Evolutionary conservation across 2,113 vertebrate species (phyloP).

Genomic region (Oreocharis arfaki): DNA sequence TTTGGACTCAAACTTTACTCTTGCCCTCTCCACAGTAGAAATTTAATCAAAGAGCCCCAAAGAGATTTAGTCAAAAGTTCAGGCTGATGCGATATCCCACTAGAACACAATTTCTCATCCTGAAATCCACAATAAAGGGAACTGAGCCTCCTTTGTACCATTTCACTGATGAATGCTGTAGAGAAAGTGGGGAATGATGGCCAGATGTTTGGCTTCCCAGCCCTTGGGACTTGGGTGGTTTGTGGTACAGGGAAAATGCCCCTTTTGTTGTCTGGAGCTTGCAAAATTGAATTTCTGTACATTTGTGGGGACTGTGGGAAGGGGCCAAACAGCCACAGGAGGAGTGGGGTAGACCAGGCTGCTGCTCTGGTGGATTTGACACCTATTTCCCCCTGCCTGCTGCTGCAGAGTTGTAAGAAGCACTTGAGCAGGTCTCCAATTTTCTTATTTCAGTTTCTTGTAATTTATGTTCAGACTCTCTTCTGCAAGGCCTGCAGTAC

Average conservation of each 20-base stretch:
- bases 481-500: background rate
- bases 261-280: background rate
- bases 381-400: background rate
- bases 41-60: background rate
- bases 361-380: background rate
- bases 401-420: background rate
- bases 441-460: background rate
- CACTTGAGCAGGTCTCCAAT: background rate
- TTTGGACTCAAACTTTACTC: background rate
- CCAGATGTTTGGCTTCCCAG: background rate
- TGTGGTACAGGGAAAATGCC: background rate
- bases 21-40: background rate
- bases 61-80: background rate
- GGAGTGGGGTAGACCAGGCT: background rate
- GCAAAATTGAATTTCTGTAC: background rate
- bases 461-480: background rate
- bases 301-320: background rate
- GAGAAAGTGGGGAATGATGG: background rate
- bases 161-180: background rate
- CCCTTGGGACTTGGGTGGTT: background rate
- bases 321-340: background rate
- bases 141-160: background rate
- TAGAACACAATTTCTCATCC: background rate
- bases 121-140: background rate
- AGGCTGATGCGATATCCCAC: background rate